A percentile compares a stretch with the other conserved stretches of the same genome.
phyloP scores from a whole-genome alignment of 2,797 vertebrate species.

The Mormyrus hasselquistii region DNA sequence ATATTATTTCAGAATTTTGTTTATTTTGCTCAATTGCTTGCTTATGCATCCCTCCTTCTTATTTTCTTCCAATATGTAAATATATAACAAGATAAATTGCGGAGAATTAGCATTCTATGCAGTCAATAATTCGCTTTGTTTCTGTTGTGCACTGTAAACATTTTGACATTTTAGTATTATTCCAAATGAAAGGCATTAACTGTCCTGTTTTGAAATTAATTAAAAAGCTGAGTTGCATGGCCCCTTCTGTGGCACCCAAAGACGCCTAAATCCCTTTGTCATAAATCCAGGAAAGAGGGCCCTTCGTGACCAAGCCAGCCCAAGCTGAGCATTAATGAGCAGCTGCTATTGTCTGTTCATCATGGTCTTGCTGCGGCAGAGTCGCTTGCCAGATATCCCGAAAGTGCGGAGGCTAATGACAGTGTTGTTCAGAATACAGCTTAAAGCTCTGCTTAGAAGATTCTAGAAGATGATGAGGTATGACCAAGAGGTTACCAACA shows the following conservation, averaged over 20 bases:
- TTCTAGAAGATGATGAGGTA: background rate
- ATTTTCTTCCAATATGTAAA: background rate
- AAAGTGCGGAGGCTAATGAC: background rate
- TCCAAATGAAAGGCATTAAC: background rate
- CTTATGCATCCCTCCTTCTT: background rate
- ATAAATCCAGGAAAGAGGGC: background rate
- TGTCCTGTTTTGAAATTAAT: background rate
- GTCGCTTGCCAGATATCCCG: background rate
- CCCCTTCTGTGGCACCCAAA: background rate
- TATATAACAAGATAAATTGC: background rate
- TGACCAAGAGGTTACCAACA: background rate
- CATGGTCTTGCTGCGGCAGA: background rate
- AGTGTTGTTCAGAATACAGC: background rate
- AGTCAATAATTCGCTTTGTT: background rate
- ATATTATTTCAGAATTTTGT: background rate
- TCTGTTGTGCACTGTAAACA: background rate
- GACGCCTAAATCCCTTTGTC: background rate
- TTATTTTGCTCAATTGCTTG: background rate
- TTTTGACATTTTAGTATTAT: background rate
- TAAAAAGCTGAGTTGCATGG: background rate
- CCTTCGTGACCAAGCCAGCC: background rate
- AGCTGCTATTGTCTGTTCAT: background rate
- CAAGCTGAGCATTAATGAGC: background rate
- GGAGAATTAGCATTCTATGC: too few relatives aligned
- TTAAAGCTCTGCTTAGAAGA: background rate